Evolutionary conservation across 2,888 invertebrate genomes (phyloP).

Genomic region (Troides aeacus): DNA sequence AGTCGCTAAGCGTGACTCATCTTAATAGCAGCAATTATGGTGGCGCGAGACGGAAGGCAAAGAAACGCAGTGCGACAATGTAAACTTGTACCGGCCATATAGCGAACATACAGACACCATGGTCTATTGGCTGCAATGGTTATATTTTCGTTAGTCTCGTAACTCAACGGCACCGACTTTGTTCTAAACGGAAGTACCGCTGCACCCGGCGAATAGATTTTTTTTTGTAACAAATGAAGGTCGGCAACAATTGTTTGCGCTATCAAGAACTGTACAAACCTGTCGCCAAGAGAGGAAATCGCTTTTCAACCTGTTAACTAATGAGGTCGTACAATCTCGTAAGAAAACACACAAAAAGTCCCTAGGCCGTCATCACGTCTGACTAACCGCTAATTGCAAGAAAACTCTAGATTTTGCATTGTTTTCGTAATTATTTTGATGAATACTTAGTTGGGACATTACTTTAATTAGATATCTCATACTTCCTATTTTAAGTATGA

Average conservation of each 20-base stretch:
- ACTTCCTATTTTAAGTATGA: no score
- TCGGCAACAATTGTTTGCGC: conserved; percentile 33
- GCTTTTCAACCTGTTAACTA: conserved; percentile 53
- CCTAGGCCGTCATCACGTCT: conserved; percentile 45
- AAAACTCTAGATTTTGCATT: conserved; percentile 52
- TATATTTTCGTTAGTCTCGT: not conserved
- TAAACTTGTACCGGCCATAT: conserved; percentile 31
- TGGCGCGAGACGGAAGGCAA: conserved; percentile 53
- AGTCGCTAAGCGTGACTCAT: conserved; percentile 77
- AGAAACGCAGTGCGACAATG: conserved; percentile 58
- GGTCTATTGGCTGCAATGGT: conserved; percentile 25
- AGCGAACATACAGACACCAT: conserved; percentile 33
- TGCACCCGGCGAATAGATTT: conserved; percentile 35
- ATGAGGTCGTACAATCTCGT: conserved; percentile 59
- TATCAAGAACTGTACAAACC: conserved; percentile 43
- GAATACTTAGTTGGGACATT: not conserved
- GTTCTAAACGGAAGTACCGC: conserved; percentile 44
- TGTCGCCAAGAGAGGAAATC: conserved; percentile 51
- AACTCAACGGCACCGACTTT: conserved; percentile 34
- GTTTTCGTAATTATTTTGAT: conserved; percentile 34
- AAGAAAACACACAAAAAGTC: conserved; percentile 64
- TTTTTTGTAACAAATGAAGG: conserved; percentile 34
- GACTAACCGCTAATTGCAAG: conserved; percentile 58
- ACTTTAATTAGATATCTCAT: not conserved
- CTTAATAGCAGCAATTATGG: conserved; percentile 74